Evolutionary conservation across 2,113 vertebrate species (phyloP), one percentile per base, ranked within the genome.

Genomic region (Tragelaphus scriptus): DNA sequence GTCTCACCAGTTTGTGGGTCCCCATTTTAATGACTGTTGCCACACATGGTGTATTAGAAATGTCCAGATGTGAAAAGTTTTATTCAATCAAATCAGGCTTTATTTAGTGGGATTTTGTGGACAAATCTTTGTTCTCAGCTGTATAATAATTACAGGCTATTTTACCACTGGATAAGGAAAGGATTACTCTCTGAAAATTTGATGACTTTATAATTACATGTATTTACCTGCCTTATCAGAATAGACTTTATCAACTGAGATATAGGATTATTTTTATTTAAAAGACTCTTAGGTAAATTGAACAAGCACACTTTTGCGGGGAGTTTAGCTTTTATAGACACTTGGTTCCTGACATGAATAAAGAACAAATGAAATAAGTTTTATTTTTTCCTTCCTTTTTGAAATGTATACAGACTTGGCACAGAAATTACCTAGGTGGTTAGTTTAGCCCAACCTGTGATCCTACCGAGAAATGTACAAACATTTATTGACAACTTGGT

Each of bases 61-160:
- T 97, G 92, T 97, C 97, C 97, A 94, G 81, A 96, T 98, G 98
- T 98, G 88, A 97, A 36, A 97, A 97, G 96, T 98, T 99, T 98
- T 98, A 99, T 99, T 99, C 99, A 99, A 98, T 99, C 99, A 99
- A 99, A 98, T 98, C 98, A 99, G 98, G 97, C 98, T 98, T 98
- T 97, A 99, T 99, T 99, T 99, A 99, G 98, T 97, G 89, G 99
- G 98, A 98, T 99, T 99, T 99, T 98, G 95, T 96, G 93, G 98
- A 98, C 98, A 98, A 98, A 98, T 98, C 97, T 98, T 98, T 98
- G 96, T 98, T 98, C 97, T 98, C 98, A 92, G 97, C 97, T 98
- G 97, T 98, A 55, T 98, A 98, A 95, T 99, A 98, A 99, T 97
- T 98, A 98, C 99, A 99, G 98, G 97, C 98, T 93, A 93, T 98